Conservation (phyloP, 2,113 vertebrate species). For the Archilochus colubris region DNA sequence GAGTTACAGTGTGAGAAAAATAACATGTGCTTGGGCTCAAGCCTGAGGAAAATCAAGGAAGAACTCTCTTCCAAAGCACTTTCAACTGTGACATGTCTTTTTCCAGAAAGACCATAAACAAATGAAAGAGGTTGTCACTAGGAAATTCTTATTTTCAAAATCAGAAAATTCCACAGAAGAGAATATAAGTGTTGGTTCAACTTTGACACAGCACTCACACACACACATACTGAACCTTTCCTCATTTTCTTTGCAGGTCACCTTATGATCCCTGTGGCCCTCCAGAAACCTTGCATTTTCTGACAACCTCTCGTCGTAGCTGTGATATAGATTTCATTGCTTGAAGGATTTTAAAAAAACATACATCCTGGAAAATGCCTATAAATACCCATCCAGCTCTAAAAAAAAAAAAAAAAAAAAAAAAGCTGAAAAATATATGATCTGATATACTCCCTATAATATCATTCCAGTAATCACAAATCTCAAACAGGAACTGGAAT, state of each 20-base stretch:
- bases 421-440: neutral
- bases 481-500: neutral
- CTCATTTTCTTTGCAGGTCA: neutral
- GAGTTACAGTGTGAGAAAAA: neutral
- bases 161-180: neutral
- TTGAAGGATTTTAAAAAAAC: neutral
- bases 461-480: neutral
- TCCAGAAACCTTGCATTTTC: neutral
- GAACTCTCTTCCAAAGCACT: neutral
- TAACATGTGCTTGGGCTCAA: neutral
- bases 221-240: neutral
- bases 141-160: neutral
- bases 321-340: neutral
- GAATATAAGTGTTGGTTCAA: neutral
- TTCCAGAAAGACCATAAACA: neutral
- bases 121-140: neutral
- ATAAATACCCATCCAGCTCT: neutral
- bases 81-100: neutral
- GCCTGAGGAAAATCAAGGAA: neutral
- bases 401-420: neutral
- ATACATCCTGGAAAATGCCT: neutral
- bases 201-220: neutral
- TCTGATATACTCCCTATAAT: neutral
- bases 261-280: neutral
- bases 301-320: neutral